A percentile compares a stretch with the other conserved stretches of the same genome.
Conservation (phyloP, 2,113 vertebrate species). For the Nothoprocta perdicaria region DNA sequence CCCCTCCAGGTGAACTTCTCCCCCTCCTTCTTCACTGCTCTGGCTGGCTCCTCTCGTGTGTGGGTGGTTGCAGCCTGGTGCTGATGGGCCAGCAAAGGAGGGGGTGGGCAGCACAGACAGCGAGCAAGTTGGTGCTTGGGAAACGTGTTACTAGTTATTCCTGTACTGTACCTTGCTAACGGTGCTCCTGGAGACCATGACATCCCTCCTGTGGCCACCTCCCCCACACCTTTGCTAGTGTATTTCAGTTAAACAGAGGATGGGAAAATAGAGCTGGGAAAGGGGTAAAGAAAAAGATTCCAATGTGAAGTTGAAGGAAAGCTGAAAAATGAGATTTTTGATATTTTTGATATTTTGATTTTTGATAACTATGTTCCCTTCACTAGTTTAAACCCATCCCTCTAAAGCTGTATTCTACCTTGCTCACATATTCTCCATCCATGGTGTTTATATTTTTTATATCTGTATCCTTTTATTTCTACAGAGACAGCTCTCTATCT, state of each 20-base stretch:
- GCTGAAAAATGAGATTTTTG: background rate
- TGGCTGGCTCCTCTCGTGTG: background rate
- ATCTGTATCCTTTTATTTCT: background rate
- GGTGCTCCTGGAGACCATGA: fast-evolving
- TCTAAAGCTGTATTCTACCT: background rate
- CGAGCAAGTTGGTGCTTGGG: background rate
- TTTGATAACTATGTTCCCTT: background rate
- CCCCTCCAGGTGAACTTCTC: background rate
- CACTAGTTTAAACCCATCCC: background rate
- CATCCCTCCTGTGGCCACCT: background rate
- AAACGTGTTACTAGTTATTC: constrained; percentile 37
- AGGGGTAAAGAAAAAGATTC: background rate
- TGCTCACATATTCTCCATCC: background rate
- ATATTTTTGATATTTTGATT: background rate
- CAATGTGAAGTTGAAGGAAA: background rate
- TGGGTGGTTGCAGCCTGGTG: background rate
- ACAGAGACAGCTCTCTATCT: background rate
- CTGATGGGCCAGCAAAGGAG: background rate
- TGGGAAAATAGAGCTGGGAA: background rate
- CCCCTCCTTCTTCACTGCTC: fast-evolving
- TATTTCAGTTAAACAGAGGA: background rate
- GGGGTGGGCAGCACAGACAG: background rate
- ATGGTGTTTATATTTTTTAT: background rate
- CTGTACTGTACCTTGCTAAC: background rate
- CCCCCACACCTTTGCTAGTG: background rate